phyloP scores from a whole-genome alignment of 37 sponge, comb jelly and placozoan genomes.

The Eunapius fragilis region DNA sequence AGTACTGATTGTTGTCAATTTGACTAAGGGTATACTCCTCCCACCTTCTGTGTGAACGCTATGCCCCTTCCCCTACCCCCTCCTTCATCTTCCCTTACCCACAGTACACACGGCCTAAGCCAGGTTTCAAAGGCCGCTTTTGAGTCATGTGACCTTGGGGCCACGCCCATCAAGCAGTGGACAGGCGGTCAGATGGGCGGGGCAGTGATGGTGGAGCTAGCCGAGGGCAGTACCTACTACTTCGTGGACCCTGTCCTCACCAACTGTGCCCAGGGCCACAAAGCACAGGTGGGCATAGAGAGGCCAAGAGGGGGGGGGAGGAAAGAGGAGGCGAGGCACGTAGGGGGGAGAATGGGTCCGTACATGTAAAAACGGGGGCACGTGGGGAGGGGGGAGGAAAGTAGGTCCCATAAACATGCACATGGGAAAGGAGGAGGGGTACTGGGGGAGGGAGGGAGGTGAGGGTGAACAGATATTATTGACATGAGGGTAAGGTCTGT shows the following conservation, averaged over 20 bases:
- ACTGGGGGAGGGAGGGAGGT: no score
- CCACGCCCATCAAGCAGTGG: conserved; percentile 15
- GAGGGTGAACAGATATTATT: no score
- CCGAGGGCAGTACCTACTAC: conserved; percentile 44
- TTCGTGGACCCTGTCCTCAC: conserved; percentile 68
- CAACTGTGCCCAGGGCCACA: conserved; percentile 53
- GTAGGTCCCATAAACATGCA: no score
- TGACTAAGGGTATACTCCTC: no score
- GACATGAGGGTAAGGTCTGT: no score
- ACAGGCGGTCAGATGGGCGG: conserved; percentile 15
- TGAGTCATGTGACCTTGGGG: conserved; percentile 58
- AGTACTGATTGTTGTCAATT: no score
- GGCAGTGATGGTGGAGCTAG: conserved; percentile 9
- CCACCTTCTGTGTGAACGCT: not conserved
- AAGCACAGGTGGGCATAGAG: conserved; percentile 29
- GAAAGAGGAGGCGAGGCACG: not conserved
- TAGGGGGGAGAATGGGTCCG: not conserved
- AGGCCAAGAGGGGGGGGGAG: not conserved
- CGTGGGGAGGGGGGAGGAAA: not conserved
- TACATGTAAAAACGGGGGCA: not conserved
- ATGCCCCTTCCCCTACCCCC: not conserved
- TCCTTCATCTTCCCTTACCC: not conserved
- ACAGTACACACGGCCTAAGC: conserved; percentile 50
- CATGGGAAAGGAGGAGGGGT: no score
- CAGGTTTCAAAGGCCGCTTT: conserved; percentile 45